These are phyloP conservation scores for Nematostella vectensis DNA, from an alignment of 92 coral and sea anemone species.

Conservation along the genomic window DNA sequence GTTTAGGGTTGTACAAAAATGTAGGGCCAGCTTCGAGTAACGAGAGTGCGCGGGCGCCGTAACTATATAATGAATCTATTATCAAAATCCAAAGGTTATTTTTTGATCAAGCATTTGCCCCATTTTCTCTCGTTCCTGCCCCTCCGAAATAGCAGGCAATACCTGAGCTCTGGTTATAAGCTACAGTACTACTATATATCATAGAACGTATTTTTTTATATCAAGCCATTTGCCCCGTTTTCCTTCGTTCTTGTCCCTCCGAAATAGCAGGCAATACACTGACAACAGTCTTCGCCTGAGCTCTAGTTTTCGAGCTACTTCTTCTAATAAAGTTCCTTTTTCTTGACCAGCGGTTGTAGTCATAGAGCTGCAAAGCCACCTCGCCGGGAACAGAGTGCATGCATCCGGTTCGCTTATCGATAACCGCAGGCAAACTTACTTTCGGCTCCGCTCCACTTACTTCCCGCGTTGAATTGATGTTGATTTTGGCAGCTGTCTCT, in stretches of 20 bases:
- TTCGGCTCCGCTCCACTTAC: not conserved
- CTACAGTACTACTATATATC: no score
- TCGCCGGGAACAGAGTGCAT: constrained; percentile 29
- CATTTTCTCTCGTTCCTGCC: no score
- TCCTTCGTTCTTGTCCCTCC: constrained; percentile 1
- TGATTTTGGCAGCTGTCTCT: constrained; percentile 11
- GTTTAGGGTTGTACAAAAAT: no score
- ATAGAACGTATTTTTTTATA: no score
- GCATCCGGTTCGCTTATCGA: constrained; percentile 28
- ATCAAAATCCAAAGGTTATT: no score
- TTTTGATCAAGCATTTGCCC: no score
- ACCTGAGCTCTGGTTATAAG: constrained; percentile 12
- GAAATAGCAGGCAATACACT: constrained; percentile 23
- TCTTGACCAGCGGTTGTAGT: constrained; percentile 31
- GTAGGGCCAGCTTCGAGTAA: no score
- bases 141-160: constrained; percentile 16
- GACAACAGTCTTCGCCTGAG: constrained; percentile 16
- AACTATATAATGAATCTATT: no score
- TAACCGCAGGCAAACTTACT: constrained; percentile 23
- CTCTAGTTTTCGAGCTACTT: not conserved
- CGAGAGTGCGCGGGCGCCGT: no score
- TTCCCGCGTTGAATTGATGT: constrained; percentile 9
- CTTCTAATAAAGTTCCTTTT: constrained; percentile 14
- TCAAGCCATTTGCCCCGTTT: no score
- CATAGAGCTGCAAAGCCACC: constrained; percentile 11